Conservation (phyloP, 2,113 vertebrate genomes). For the Nestor notabilis region DNA sequence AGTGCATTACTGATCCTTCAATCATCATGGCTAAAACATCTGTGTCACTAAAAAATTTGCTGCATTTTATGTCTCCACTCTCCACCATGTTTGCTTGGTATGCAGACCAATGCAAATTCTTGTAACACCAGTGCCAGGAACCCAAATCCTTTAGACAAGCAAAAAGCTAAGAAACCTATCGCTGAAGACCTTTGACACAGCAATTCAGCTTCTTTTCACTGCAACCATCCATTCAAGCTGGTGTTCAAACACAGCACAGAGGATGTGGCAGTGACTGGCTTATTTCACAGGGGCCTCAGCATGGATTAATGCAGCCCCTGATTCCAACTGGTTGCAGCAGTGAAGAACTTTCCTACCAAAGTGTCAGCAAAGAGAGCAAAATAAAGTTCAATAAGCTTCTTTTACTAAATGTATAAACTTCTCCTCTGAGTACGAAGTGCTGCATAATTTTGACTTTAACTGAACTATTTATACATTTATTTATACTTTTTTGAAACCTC, state of each 20-base stretch:
- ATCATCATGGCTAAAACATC: neutral
- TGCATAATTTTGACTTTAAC: neutral
- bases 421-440: neutral
- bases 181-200: neutral
- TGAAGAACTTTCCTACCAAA: neutral
- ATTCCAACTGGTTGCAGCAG: neutral
- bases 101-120: neutral
- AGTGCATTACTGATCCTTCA: neutral
- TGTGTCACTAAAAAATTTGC: neutral
- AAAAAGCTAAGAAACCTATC: neutral
- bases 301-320: neutral
- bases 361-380: neutral
- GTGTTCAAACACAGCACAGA: neutral
- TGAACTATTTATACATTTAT: neutral
- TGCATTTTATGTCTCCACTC: neutral
- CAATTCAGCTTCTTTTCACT: neutral
- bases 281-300: neutral
- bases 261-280: neutral
- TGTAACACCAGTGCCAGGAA: neutral
- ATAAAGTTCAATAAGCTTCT: neutral
- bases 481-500: neutral
- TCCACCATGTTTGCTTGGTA: neutral
- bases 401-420: neutral
- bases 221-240: neutral
- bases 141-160: neutral